These are phyloP conservation scores for Rotaria magnacalcarata DNA, from an alignment of 2,888 invertebrate species.

Conservation along the genomic window DNA sequence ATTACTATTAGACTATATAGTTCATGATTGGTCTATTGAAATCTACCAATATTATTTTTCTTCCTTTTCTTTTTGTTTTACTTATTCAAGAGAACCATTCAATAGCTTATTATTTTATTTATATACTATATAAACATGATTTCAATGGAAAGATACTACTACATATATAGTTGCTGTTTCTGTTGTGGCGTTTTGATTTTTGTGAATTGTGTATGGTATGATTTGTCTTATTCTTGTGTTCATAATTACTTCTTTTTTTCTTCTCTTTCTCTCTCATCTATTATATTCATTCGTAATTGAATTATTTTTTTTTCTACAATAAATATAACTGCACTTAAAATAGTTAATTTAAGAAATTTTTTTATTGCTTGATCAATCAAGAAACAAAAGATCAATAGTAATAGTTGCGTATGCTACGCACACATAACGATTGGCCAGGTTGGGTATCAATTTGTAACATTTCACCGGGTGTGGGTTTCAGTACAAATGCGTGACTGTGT, in stretches of 20 bases:
- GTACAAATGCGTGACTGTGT: too few species aligned
- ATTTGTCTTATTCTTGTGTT: neutral
- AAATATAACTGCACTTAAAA: neutral
- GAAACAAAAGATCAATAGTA: neutral
- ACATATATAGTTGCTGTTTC: neutral
- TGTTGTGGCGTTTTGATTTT: neutral
- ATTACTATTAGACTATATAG: neutral
- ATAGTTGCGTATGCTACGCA: neutral
- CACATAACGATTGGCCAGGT: too few species aligned
- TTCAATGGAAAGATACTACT: neutral
- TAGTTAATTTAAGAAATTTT: neutral
- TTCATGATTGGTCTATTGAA: neutral
- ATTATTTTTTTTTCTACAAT: constrained; percentile 26
- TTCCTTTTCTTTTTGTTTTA: neutral
- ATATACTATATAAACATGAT: neutral
- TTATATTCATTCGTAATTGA: constrained; percentile 9
- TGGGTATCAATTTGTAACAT: too few species aligned
- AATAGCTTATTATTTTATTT: neutral
- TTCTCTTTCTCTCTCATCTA: neutral
- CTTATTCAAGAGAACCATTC: neutral
- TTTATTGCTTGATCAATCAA: neutral
- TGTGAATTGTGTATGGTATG: neutral
- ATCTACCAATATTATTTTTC: neutral
- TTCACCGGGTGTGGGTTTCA: too few species aligned
- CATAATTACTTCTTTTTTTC: neutral